phyloP scores from a whole-genome alignment of 2,888 invertebrate genomes.

The Rhagium mordax region DNA sequence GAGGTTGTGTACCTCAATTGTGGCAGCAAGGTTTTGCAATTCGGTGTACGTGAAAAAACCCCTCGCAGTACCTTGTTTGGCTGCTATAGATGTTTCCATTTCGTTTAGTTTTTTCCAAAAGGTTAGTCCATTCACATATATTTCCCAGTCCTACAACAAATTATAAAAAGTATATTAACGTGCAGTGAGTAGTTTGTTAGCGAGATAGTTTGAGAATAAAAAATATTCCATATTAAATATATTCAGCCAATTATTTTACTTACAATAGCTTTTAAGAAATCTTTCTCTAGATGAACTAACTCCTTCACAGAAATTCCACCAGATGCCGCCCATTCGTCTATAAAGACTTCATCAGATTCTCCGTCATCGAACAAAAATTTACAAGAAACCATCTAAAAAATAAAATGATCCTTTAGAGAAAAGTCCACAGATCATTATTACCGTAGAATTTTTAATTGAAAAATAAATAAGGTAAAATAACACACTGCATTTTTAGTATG shows the following conservation, averaged over 20 bases:
- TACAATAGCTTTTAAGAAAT: conserved; percentile 93
- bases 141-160: conserved; percentile 85
- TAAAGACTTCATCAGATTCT: conserved; percentile 91
- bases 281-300: conserved; percentile 87
- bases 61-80: conserved; percentile 79
- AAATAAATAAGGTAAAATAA: too few species aligned
- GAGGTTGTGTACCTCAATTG: conserved; percentile 70
- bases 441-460: too few species aligned
- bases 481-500: too few species aligned
- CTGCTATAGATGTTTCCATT: conserved; percentile 82
- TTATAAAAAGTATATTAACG: not conserved
- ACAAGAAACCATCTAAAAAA: conserved; percentile 91
- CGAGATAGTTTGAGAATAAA: too few species aligned
- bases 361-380: conserved; percentile 96
- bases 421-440: too few species aligned
- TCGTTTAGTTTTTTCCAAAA: conserved; percentile 82
- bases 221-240: too few species aligned
- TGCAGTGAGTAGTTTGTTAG: too few species aligned
- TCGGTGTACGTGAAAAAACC: conserved; percentile 91
- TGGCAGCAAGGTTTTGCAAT: conserved; percentile 74
- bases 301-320: conserved; percentile 81
- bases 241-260: conserved; percentile 64
- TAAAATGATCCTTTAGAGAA: not conserved
- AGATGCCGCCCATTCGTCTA: conserved; percentile 94
- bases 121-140: conserved; percentile 83